Evolutionary conservation across 2,113 vertebrate genomes (phyloP).

Genomic region (Melanotaenia duboulayi): DNA sequence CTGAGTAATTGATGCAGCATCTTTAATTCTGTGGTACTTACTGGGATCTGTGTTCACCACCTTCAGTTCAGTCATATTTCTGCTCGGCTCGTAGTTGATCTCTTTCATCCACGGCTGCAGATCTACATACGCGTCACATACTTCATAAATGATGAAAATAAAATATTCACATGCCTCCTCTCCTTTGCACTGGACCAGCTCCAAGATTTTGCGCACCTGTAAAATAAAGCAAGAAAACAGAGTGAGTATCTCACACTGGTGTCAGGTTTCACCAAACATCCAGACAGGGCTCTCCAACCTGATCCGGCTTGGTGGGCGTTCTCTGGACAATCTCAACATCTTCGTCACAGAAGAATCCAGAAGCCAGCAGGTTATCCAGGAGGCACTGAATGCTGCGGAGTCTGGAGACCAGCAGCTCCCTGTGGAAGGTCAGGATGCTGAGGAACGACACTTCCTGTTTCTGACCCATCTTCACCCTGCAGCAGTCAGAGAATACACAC

Average conservation of each 20-base stretch:
- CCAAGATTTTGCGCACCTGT: slow-evolving; percentile 93
- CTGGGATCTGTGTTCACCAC: slow-evolving; percentile 94
- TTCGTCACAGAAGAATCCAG: slow-evolving; percentile 88
- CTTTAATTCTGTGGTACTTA: slow-evolving; percentile 67
- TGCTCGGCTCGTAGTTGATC: slow-evolving; percentile 84
- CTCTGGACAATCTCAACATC: slow-evolving; percentile 89
- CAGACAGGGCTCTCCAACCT: slow-evolving; percentile 77
- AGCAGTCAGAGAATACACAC: neutral
- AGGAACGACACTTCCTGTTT: slow-evolving; percentile 9
- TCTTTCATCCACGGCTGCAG: slow-evolving; percentile 90
- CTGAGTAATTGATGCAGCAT: neutral
- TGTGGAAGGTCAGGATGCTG: slow-evolving; percentile 81
- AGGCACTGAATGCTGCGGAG: slow-evolving; percentile 89
- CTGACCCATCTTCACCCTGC: slow-evolving; percentile 29
- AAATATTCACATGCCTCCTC: slow-evolving; percentile 91
- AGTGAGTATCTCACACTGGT: neutral
- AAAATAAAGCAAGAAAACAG: slow-evolving; percentile 16
- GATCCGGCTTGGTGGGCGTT: slow-evolving; percentile 86
- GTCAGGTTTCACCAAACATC: neutral
- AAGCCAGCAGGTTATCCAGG: slow-evolving; percentile 89
- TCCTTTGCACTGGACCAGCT: slow-evolving; percentile 94
- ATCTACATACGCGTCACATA: slow-evolving; percentile 89
- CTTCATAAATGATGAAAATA: slow-evolving; percentile 86
- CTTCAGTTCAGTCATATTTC: slow-evolving; percentile 71
- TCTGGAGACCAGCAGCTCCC: slow-evolving; percentile 89